Conservation (phyloP, 2,888 invertebrate genomes). For the Drosophila cognata region DNA sequence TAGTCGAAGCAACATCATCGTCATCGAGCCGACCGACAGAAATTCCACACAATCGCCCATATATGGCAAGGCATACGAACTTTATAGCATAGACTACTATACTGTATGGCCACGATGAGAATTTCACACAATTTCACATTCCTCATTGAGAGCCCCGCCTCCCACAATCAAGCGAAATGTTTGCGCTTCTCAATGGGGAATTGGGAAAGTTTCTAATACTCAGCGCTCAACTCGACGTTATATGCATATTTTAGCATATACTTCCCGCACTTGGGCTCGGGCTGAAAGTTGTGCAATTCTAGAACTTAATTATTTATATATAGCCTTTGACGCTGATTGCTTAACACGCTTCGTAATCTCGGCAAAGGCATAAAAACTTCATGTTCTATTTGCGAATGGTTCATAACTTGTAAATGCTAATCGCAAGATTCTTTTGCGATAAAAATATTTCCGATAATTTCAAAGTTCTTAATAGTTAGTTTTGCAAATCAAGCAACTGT, state of each 20-base stretch:
- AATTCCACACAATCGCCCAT: slow-evolving; percentile 43
- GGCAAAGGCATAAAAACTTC: neutral
- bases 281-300: neutral
- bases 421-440: neutral
- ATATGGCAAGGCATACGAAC: slow-evolving; percentile 17
- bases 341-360: neutral
- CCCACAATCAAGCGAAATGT: slow-evolving; percentile 16
- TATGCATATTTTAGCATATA: slow-evolving; percentile 11
- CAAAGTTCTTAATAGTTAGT: neutral
- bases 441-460: neutral
- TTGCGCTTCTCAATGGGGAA: slow-evolving; percentile 13
- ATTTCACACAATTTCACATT: slow-evolving; percentile 38
- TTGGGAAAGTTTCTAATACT: slow-evolving; percentile 11
- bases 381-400: neutral
- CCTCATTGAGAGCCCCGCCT: slow-evolving; percentile 1
- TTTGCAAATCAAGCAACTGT: neutral
- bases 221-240: slow-evolving; percentile 2
- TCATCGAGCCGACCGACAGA: slow-evolving; percentile 30
- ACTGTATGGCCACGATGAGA: slow-evolving; percentile 42
- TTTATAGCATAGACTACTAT: neutral
- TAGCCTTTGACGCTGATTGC: neutral
- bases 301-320: neutral
- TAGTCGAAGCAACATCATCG: slow-evolving; percentile 31
- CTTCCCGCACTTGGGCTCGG: neutral
- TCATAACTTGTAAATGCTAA: neutral